Evolutionary conservation across 2,888 invertebrate genomes (phyloP).

Genomic region (Chorisops tibialis): DNA sequence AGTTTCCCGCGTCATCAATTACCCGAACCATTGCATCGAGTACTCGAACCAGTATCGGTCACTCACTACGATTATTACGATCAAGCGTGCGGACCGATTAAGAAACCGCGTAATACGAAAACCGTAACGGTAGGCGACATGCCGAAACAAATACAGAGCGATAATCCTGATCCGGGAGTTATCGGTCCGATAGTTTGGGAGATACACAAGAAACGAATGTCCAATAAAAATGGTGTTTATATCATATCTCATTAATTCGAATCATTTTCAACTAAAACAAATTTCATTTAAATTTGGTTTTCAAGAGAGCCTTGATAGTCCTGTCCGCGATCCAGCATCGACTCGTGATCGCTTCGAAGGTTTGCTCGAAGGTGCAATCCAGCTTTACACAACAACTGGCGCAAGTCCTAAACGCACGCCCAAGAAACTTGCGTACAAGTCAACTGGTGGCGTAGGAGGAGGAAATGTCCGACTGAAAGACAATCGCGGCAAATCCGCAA

Average conservation of each 20-base stretch:
- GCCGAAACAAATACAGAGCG: conserved; percentile 58
- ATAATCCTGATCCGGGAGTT: conserved; percentile 77
- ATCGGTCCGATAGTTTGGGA: conserved; percentile 83
- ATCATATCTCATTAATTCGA: not conserved
- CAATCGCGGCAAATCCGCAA: conserved; percentile 50
- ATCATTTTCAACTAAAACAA: not conserved
- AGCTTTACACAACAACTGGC: conserved; percentile 47
- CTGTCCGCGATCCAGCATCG: conserved; percentile 47
- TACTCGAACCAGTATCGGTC: conserved; percentile 75
- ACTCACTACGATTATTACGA: conserved; percentile 61
- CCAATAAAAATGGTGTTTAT: conserved; percentile 39
- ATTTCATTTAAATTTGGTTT: conserved; percentile 6
- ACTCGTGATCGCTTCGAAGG: conserved; percentile 50
- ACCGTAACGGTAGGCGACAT: conserved; percentile 1
- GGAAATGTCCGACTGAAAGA: conserved; percentile 37
- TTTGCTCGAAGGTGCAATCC: conserved; percentile 51
- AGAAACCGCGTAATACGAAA: conserved; percentile 29
- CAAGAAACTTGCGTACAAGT: not conserved
- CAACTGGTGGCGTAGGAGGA: conserved; percentile 15
- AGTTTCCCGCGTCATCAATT: conserved; percentile 76
- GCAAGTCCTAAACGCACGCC: conserved; percentile 42
- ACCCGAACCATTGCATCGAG: conserved; percentile 74
- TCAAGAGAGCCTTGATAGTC: conserved; percentile 39
- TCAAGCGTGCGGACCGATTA: conserved; percentile 36
- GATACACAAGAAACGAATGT: conserved; percentile 67